Evolutionary conservation across 1,140 invertebrate genomes (phyloP), one percentile per base, ranked within the genome.

Genomic region (Rhyacophila brunnea): DNA sequence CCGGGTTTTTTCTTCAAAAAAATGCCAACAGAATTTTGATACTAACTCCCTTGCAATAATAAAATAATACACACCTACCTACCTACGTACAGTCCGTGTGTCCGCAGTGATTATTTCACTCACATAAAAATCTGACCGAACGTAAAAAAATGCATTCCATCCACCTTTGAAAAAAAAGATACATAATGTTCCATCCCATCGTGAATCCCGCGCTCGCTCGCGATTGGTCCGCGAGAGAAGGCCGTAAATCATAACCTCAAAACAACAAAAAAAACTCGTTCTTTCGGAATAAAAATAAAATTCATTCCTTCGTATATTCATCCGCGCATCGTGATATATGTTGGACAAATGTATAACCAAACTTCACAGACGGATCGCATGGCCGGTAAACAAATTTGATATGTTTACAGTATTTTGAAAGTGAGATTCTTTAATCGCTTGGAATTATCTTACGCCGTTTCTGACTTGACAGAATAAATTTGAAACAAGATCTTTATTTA

Each of bases 121-220:
- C 62, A 43, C 62, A 60, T 64, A 64, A 64, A 64, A 64, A 60
- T 64, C 62, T 64, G 62, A 45, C 53, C 58, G 53, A 48, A 64
- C 58, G 62, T 64, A 60, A 64, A 64, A 59, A 60, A 62, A 57
- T 58, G 58, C 62, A 64, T 64, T 64, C 62, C 62, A 60, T 52
- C 62, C 62, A 60, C 57, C 62, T 64, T 38, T 57, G 38, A 50
- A 57, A 62, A 57, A 53, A 46, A 55, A 56, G 44, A 48, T 40
- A 47, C 53, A 54, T 58, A 59, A 64, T 60, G 62, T 54, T 58
- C 52, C 57, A 54, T 56, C 62, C 62, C 62, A 64, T 64, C 56
- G 51, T 56, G 57, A 56, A 54, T 46, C 48, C 57, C 50, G 52
- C 28, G 58, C 54, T 56, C 46, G 62, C 40, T 45, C 58, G 50